Conservation (phyloP, 2,797 vertebrate species). For the Sebastolobus alascanus region DNA sequence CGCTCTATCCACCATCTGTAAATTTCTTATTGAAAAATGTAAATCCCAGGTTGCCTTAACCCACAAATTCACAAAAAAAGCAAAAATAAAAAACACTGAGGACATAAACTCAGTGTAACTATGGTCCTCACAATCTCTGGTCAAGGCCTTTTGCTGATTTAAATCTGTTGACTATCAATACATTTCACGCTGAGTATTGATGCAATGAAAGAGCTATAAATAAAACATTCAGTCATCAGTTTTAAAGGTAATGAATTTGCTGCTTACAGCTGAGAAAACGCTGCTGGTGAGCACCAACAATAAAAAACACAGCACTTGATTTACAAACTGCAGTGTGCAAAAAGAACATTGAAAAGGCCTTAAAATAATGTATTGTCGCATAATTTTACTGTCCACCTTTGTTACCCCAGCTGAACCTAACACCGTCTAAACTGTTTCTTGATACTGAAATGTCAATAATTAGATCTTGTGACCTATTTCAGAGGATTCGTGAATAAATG, state of each 20-base stretch:
- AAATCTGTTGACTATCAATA: slow-evolving; percentile 21
- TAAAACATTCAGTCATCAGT: slow-evolving; percentile 20
- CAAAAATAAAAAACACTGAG: neutral
- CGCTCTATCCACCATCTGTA: neutral
- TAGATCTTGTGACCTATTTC: neutral
- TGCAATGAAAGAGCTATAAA: slow-evolving; percentile 27
- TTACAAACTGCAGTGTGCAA: neutral
- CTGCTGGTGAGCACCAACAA: neutral
- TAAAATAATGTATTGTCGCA: neutral
- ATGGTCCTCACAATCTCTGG: neutral
- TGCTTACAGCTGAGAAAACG: neutral
- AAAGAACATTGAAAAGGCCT: neutral
- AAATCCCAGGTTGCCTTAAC: neutral
- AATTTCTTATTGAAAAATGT: neutral
- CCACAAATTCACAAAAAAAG: neutral
- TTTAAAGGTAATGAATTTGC: slow-evolving; percentile 34
- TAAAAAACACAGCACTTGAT: neutral
- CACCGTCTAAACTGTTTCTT: neutral
- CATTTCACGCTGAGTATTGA: neutral
- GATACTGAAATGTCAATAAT: too few relatives aligned
- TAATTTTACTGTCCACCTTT: neutral
- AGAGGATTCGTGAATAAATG: neutral
- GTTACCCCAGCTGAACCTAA: too few relatives aligned
- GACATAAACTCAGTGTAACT: neutral
- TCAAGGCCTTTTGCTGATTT: slow-evolving; percentile 26